Conservation (phyloP, 2,888 invertebrate species). For the Mythimna loreyi region DNA sequence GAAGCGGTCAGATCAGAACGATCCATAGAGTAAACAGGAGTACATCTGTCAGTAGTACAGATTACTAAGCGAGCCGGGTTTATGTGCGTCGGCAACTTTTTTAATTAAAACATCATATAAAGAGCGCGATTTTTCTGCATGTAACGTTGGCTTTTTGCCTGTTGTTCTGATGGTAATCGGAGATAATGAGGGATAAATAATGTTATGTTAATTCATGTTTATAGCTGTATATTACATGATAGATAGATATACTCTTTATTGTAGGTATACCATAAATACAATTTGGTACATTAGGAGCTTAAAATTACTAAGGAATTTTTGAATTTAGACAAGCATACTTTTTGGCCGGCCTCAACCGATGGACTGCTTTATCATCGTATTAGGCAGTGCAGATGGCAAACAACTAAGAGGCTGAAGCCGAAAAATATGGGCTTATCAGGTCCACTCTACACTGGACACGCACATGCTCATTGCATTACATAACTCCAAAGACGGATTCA, state of each 20-base stretch:
- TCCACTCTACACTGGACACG: no score
- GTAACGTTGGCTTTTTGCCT: constrained; percentile 24
- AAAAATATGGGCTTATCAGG: no score
- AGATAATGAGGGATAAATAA: constrained; percentile 27
- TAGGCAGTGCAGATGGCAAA: no score
- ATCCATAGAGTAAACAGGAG: constrained; percentile 56
- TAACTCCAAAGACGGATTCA: no score
- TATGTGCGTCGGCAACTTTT: constrained; percentile 44
- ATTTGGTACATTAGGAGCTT: no score
- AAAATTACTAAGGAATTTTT: background rate
- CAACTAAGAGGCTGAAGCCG: no score
- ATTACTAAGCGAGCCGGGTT: constrained; percentile 44
- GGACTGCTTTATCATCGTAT: no score
- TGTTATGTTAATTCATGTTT: constrained; percentile 14
- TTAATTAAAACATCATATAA: constrained; percentile 57
- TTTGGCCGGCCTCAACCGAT: no score
- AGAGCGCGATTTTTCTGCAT: constrained; percentile 21
- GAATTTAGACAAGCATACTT: no score
- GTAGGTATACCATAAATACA: no score
- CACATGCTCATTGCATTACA: no score
- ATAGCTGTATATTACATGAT: background rate
- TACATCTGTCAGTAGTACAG: constrained; percentile 49
- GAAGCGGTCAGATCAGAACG: constrained; percentile 51
- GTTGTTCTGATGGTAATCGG: constrained; percentile 33
- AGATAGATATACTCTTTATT: no score